Conservation (phyloP, 2,888 invertebrate species). For the Amphipyra berbera region DNA sequence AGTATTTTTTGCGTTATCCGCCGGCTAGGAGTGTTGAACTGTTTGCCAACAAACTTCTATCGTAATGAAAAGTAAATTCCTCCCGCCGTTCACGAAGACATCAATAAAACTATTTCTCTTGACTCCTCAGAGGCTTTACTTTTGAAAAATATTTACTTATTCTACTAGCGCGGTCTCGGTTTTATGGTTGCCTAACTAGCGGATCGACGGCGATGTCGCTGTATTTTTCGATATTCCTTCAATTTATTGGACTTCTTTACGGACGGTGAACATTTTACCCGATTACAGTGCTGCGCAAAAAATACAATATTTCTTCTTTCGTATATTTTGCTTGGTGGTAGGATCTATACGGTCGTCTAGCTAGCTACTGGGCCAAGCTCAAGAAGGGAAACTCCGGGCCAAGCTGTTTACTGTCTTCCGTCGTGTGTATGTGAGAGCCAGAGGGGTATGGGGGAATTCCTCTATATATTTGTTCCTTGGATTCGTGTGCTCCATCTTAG, state of each 20-base stretch:
- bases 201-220: conserved; percentile 42
- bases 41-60: conserved; percentile 83
- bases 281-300: conserved; percentile 39
- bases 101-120: conserved; percentile 83
- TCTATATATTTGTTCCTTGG: no score
- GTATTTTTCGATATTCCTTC: conserved; percentile 60
- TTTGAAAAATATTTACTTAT: conserved; percentile 81
- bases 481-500: no score
- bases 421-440: no score
- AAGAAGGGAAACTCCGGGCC: no score
- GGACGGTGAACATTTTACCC: conserved; percentile 48
- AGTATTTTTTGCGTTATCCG: conserved; percentile 56
- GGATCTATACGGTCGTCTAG: no score
- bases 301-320: conserved; percentile 28
- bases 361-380: no score
- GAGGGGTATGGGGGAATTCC: no score
- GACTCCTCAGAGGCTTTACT: conserved; percentile 68
- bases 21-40: conserved; percentile 73
- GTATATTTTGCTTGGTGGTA: no score
- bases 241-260: conserved; percentile 56
- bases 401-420: no score
- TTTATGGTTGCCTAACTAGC: conserved; percentile 62
- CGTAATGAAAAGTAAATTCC: conserved; percentile 87
- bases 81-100: conserved; percentile 72
- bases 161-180: conserved; percentile 58